Conservation (phyloP, 2,113 vertebrate genomes). For the Leptosomus discolor region DNA sequence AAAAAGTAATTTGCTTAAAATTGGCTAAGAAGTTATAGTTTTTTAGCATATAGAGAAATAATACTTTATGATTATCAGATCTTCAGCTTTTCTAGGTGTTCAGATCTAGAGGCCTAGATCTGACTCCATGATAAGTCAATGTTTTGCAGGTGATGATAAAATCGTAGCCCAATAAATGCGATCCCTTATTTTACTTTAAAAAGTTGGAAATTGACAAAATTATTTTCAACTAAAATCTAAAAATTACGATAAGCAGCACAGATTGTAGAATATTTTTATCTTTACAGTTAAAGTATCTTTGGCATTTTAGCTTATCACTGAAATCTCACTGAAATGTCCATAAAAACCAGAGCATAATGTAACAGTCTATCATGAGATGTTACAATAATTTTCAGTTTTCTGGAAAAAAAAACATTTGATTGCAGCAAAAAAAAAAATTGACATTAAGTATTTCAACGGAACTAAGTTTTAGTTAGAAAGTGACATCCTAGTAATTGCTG, state of each 20-base stretch:
- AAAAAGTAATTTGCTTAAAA: neutral
- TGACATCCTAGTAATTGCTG: neutral
- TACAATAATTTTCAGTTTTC: neutral
- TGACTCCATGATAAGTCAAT: neutral
- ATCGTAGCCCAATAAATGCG: neutral
- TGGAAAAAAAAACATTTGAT: neutral
- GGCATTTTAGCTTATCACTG: neutral
- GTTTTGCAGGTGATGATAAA: neutral
- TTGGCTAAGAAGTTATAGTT: neutral
- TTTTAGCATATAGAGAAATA: neutral
- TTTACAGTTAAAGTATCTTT: neutral
- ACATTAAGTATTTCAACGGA: neutral
- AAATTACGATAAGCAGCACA: neutral
- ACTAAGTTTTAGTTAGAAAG: neutral
- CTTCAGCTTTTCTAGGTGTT: too few species aligned
- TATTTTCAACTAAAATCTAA: neutral
- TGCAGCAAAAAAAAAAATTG: too few species aligned
- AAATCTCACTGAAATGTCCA: neutral
- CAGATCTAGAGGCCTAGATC: neutral
- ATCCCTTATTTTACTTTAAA: neutral
- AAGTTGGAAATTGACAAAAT: neutral
- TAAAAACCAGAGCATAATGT: neutral
- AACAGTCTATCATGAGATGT: neutral
- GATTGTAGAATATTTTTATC: neutral
- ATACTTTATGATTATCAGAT: too few species aligned